Conservation (phyloP, 2,888 invertebrate genomes). For the Plutella xylostella region DNA sequence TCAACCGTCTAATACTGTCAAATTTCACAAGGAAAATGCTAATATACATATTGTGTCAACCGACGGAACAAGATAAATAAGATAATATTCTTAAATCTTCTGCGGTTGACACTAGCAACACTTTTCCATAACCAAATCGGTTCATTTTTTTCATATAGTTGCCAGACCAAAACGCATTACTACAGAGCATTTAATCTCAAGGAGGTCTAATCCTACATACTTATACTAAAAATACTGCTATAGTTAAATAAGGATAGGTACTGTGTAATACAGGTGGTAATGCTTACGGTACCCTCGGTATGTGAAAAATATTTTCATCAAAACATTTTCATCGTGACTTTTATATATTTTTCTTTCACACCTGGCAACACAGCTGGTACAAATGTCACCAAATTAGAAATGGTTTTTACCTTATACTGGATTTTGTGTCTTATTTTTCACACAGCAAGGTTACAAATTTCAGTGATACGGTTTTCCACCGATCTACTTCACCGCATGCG, state of each 20-base stretch:
- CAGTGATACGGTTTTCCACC: slow-evolving; percentile 30
- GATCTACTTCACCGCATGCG: slow-evolving; percentile 58
- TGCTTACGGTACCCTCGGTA: slow-evolving; percentile 47
- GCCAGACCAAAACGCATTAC: too few relatives aligned
- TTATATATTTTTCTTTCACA: neutral
- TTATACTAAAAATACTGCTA: slow-evolving; percentile 64
- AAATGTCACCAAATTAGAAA: too few relatives aligned
- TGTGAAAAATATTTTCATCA: slow-evolving; percentile 27
- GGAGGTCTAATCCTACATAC: slow-evolving; percentile 52
- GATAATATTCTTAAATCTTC: neutral
- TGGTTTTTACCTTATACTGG: neutral
- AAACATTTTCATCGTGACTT: neutral
- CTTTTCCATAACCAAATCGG: neutral
- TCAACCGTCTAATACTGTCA: slow-evolving; percentile 62
- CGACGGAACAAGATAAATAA: neutral
- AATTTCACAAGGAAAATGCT: slow-evolving; percentile 45
- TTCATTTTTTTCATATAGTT: too few relatives aligned
- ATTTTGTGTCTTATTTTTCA: slow-evolving; percentile 19
- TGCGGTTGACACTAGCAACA: neutral
- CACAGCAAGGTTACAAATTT: slow-evolving; percentile 39
- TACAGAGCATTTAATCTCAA: slow-evolving; percentile 57
- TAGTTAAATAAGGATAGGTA: slow-evolving; percentile 40
- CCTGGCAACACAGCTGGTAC: too few relatives aligned
- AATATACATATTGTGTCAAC: slow-evolving; percentile 58
- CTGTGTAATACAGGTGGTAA: slow-evolving; percentile 50